Evolutionary conservation across 2,797 vertebrate genomes (phyloP).

Genomic region (Cirrhinus molitorella): DNA sequence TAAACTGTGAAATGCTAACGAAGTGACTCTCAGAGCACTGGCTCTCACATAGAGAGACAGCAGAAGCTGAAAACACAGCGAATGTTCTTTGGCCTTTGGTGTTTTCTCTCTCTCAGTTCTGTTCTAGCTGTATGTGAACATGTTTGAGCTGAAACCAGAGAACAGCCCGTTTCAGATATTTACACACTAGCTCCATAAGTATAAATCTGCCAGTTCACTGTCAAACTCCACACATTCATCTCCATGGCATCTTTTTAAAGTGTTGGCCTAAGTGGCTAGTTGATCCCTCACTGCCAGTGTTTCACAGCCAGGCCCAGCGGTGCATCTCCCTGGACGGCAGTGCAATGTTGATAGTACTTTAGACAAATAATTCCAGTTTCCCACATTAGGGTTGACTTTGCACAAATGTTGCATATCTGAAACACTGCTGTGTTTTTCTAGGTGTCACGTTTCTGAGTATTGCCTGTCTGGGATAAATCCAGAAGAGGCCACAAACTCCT

Average conservation of each 20-base stretch:
- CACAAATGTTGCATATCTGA: conserved; percentile 53
- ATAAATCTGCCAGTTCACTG: conserved; percentile 18
- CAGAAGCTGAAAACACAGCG: no score
- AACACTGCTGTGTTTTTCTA: conserved; percentile 46
- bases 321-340: conserved; percentile 28
- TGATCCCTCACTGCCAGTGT: conserved; percentile 29
- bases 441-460: conserved; percentile 41
- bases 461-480: conserved; percentile 19
- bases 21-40: no score
- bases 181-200: background rate
- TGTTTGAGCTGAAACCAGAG: conserved; percentile 16
- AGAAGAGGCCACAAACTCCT: conserved; percentile 18
- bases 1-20: no score
- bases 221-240: background rate
- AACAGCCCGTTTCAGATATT: background rate
- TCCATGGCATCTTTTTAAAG: conserved; percentile 31
- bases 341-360: background rate
- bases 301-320: background rate
- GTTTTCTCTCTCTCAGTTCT: background rate
- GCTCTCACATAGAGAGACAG: no score
- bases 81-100: no score
- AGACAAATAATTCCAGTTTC: conserved; percentile 24
- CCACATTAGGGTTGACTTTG: conserved; percentile 47
- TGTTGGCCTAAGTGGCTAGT: conserved; percentile 18
- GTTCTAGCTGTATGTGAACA: background rate